Base-by-base conservation (phyloP, 1,140 invertebrate species). In the Anthonomus grandis region DNA sequence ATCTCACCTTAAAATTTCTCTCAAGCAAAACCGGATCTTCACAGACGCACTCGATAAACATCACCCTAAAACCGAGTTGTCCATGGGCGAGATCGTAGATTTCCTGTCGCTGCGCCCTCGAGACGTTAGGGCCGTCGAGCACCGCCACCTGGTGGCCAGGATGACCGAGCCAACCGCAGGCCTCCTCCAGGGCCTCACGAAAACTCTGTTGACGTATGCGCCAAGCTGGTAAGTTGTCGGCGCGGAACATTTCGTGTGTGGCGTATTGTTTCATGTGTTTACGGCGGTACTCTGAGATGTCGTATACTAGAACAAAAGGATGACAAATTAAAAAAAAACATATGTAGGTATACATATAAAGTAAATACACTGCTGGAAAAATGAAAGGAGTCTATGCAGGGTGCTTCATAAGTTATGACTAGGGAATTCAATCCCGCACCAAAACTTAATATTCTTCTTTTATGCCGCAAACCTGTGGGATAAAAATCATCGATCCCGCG, bases 41-140 rank as follows among this genome's bases (percentile, higher is more conserved):
- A 75, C 93, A 95, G 37, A 95, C 81, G 67, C 90, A 93, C 75
- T 97, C 94, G 46, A 97, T 85, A 76, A 96, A 97, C 62, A 97
- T 86, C 24, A 96, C 82, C 59, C 91, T 87, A 73, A 90, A 93
- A 27, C 88, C 85, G 68, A 90, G 79, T 59, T 87, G 82, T 1
- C 79, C 76, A 36, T 83, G 79, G 63, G 89, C 84, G 57, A 85
- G 82, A 46, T 93, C 84, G 62, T 86, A 82, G 19, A 96, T 82
- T 59, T 91, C 81, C 51, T 86, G 77, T 19, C 95, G 80, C 56
- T 94, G 84, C 27, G 85, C 82, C 37, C 83, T 75, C 0, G 91
- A 94, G 37, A 93, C 91, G 72, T 97, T 92, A 4, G 93, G 95
- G 4, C 92, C 94, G 79, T 97, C 95, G 67, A 96, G 85, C 57